Percentiles rank a stretch among this genome's conserved stretches.
Evolutionary conservation across 2,113 vertebrate genomes (phyloP).

Genomic region (Drymodes brunneopygia): DNA sequence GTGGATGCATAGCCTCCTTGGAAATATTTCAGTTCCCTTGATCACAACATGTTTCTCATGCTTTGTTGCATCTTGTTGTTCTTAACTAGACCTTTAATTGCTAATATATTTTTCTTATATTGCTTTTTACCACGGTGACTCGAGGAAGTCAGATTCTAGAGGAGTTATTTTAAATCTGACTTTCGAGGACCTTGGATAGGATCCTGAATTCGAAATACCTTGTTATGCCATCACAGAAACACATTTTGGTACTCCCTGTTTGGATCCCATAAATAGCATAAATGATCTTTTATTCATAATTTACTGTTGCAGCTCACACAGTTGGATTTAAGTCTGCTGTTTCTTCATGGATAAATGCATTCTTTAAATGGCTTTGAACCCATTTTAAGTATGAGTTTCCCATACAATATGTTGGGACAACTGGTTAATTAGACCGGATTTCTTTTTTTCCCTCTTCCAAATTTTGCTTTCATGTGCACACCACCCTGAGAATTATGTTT

Average conservation of each 20-base stretch:
- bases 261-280: not conserved
- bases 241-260: not conserved
- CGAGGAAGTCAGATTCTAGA: not conserved
- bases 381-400: not conserved
- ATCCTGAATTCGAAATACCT: not conserved
- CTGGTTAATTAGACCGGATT: not conserved
- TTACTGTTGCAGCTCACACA: not conserved
- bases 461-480: not conserved
- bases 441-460: not conserved
- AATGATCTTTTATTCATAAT: slow-evolving; percentile 12
- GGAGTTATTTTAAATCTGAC: not conserved
- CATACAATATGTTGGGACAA: not conserved
- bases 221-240: not conserved
- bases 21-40: not conserved
- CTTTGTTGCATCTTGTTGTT: not conserved
- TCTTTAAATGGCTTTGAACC: not conserved
- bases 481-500: not conserved
- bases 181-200: not conserved
- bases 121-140: not conserved
- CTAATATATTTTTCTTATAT: not conserved
- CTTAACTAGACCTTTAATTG: not conserved
- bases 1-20: not conserved
- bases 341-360: not conserved
- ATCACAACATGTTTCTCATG: not conserved
- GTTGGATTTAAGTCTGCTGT: not conserved